phyloP scores from a whole-genome alignment of 2,797 vertebrate species.

The Clarias pachynema region DNA sequence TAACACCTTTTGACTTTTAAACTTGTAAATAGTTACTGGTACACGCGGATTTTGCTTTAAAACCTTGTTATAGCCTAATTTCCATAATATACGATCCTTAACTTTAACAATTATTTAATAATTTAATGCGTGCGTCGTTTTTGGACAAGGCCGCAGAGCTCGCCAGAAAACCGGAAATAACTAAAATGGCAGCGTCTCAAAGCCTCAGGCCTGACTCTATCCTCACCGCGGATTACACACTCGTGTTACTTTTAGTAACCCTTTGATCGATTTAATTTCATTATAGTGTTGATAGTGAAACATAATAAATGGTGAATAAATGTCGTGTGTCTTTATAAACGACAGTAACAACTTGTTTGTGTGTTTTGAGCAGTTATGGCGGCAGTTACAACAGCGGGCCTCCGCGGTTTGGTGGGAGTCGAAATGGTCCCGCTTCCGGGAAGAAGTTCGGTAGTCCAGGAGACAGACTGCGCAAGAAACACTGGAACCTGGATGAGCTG shows the following conservation, averaged over 20 bases:
- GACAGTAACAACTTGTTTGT: not conserved
- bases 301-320: too few species aligned
- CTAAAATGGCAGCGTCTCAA: conserved; percentile 66
- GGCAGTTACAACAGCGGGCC: conserved; percentile 84
- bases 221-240: rapidly evolving
- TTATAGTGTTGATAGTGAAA: not conserved
- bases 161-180: conserved; percentile 53
- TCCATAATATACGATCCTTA: too few species aligned
- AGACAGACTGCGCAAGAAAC: conserved; percentile 93
- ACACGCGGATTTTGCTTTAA: too few species aligned
- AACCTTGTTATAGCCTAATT: too few species aligned
- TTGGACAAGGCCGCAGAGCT: too few species aligned
- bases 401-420: conserved; percentile 91
- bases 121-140: too few species aligned
- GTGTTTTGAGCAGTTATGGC: not conserved
- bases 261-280: not conserved
- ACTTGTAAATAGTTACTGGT: too few species aligned
- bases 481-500: conserved; percentile 96
- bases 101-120: too few species aligned
- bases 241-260: too few species aligned
- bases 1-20: too few species aligned
- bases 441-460: conserved; percentile 97
- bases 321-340: not conserved
- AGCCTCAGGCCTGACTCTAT: conserved; percentile 51
- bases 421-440: conserved; percentile 77